Base-by-base conservation (phyloP, 2,888 invertebrate species). In the Merodon equestris region DNA sequence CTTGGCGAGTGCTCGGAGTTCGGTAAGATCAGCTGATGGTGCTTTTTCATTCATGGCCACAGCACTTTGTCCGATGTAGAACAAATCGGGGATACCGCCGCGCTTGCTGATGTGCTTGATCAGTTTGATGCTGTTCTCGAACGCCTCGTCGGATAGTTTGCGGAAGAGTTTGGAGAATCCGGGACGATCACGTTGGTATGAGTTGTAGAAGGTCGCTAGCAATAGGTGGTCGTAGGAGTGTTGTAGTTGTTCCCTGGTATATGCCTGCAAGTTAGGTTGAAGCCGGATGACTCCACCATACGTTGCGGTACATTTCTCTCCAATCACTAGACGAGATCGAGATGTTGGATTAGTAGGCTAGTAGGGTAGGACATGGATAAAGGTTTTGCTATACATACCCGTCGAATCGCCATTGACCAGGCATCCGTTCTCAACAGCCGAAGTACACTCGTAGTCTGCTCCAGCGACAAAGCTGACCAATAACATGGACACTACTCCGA, bases 131-230 rank as follows among this genome's bases (percentile, higher is more conserved):
- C 92, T 91, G 84, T 94, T 92, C 13, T 92, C 91, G 93, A 95
- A 96, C 4, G 93, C 90, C 10, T 92, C 90, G 83, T 96, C 95
- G 0, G 95, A 94, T 9, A 95, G 88, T 70, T 92, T 92, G 83
- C 92, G 91, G 90, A 94, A 95, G 9, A 95, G 88, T 85, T 93
- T 93, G 83, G 92, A 91, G 88, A 96, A 95, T 2, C 96, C 96
- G 17, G 90, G 91, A 34, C 96, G 91, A 88, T 94, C 93, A 27
- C 92, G 92, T 85, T 93, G 91, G 86, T 93, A 95, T 84, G 94
- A 94, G 84, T 93, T 93, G 88, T 93, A 96, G 87, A 94, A 92
- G 0, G 94, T 92, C 0, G 95, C 91, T 86, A 95, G 91, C 1
- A 95, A 88, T 9, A 96, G 90, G 84, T 93, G 95, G 77, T 95